phyloP scores from a whole-genome alignment of 2,797 vertebrate genomes.

The Natrix natrix region DNA sequence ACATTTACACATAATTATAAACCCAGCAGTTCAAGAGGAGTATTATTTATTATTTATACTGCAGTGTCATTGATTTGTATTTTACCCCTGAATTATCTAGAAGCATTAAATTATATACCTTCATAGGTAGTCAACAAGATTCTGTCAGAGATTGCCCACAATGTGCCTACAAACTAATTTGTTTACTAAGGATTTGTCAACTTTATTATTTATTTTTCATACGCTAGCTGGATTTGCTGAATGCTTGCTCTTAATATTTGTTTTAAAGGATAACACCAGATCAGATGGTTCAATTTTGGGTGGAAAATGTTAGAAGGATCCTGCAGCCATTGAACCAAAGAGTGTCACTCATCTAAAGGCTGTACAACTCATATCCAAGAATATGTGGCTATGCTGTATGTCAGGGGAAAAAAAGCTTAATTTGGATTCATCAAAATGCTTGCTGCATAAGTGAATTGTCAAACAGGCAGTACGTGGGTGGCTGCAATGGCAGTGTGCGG shows the following conservation, averaged over 20 bases:
- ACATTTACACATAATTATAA: slow-evolving; percentile 66
- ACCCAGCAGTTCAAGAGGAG: slow-evolving; percentile 64
- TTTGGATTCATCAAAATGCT: slow-evolving; percentile 74
- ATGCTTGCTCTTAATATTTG: slow-evolving; percentile 39
- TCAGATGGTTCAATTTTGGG: slow-evolving; percentile 9
- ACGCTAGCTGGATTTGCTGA: slow-evolving; percentile 26
- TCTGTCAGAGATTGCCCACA: slow-evolving; percentile 42
- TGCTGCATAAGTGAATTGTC: slow-evolving; percentile 68
- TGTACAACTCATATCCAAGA: slow-evolving; percentile 53
- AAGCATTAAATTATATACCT: slow-evolving; percentile 69
- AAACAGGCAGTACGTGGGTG: slow-evolving; percentile 74
- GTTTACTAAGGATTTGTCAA: slow-evolving; percentile 48
- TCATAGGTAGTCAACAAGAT: slow-evolving; percentile 60
- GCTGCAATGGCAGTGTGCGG: slow-evolving; percentile 76
- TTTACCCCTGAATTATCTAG: slow-evolving; percentile 68
- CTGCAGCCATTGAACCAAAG: neutral
- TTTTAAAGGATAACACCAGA: slow-evolving; percentile 33
- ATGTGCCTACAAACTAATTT: slow-evolving; percentile 58
- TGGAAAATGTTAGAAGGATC: neutral
- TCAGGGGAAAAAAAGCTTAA: slow-evolving; percentile 54
- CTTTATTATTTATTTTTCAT: slow-evolving; percentile 37
- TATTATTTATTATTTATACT: slow-evolving; percentile 67
- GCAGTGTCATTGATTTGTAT: slow-evolving; percentile 60
- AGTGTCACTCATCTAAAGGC: slow-evolving; percentile 47
- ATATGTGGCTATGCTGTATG: slow-evolving; percentile 55